Conservation (phyloP, 2,888 invertebrate species). For the Harpagoxenus sublaevis region DNA sequence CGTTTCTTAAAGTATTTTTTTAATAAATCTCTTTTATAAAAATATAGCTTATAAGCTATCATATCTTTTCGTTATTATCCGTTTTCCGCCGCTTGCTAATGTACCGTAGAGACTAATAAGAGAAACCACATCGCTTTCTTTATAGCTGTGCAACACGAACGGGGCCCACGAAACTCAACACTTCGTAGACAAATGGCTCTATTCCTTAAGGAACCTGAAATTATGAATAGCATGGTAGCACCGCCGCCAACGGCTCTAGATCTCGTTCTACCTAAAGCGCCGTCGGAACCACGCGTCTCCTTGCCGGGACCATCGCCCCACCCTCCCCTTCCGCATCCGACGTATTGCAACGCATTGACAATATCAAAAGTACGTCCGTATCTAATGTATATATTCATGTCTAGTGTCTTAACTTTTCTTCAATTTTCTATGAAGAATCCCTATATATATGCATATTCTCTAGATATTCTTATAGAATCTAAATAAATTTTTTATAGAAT, state of each 20-base stretch:
- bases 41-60: background rate
- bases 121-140: constrained; percentile 72
- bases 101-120: background rate
- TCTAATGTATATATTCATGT: background rate
- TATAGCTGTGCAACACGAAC: constrained; percentile 98
- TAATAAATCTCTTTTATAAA: background rate
- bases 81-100: background rate
- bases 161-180: constrained; percentile 98
- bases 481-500: background rate
- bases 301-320: constrained; percentile 74
- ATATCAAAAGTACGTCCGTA: constrained; percentile 85
- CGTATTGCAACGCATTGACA: constrained; percentile 80
- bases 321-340: constrained; percentile 77
- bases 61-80: background rate
- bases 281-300: constrained; percentile 75
- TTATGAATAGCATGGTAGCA: constrained; percentile 82
- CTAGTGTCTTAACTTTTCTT: background rate
- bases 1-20: background rate
- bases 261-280: constrained; percentile 86
- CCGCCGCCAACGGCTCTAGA: constrained; percentile 86
- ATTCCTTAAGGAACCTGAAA: constrained; percentile 90
- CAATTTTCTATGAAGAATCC: background rate
- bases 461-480: background rate
- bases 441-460: background rate
- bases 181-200: constrained; percentile 96